Evolutionary conservation across 2,797 vertebrate species (phyloP), one percentile per base, ranked within the genome.

Genomic region (Ammospiza maritima): DNA sequence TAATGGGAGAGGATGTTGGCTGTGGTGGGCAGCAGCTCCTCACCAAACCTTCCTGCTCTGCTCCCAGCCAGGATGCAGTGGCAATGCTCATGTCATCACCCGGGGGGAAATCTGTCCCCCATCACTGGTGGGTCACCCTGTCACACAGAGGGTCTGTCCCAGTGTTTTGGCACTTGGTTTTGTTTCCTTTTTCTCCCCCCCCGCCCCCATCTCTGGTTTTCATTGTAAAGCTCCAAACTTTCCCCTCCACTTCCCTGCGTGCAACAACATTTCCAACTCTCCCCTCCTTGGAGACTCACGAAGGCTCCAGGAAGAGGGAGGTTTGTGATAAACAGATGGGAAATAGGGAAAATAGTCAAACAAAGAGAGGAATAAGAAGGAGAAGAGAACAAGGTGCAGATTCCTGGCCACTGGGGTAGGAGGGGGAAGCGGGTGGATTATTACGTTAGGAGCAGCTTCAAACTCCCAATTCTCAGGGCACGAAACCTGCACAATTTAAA

Each of bases 401-500:
- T 97, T 97, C 96, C 94, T 93, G 94, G 93, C 92, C 76, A 88
- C 54, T 85, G 93, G 71, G 84, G 67, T 10, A 47, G 92, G 88
- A 71, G 96, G 65, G 93, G 94, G 86, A 88, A 90, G 94, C 47
- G 9, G 71, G 84, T 1, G 45, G 88, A 91, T 96, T 97, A 96
- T 96, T 97, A 96, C 96, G 90, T 97, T 97, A 97, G 89, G 95
- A 97, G 96, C 95, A 95, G 96, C 97, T 95, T 95, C 96, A 85
- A 97, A 97, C 91, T 97, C 97, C 97, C 96, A 97, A 97, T 96
- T 98, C 97, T 97, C 96, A 97, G 97, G 97, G 96, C 97, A 97
- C 58, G 50, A 98, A 98, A 97, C 95, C 97, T 98, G 96, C 94
- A 97, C 97, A 97, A 97, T 97, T 97, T 97, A 97, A 98, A 97